phyloP scores from a whole-genome alignment of 1,140 invertebrate species.

The Lordiphosa stackelbergi region DNA sequence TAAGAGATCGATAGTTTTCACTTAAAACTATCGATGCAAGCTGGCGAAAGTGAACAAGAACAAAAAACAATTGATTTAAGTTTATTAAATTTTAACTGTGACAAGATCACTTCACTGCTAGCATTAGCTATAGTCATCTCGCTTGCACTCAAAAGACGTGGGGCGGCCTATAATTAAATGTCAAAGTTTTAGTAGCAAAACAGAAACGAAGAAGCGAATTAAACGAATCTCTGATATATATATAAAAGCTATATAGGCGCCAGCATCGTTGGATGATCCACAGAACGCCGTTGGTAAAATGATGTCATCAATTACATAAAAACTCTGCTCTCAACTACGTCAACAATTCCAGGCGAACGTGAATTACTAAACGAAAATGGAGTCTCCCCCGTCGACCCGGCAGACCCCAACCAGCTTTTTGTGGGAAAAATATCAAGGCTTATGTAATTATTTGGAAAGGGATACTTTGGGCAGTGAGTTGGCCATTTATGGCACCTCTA shows the following conservation, averaged over 20 bases:
- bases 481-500: conserved; percentile 62
- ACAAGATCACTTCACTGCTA: conserved; percentile 21
- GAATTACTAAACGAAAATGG: conserved; percentile 48
- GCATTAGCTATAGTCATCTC: conserved; percentile 17
- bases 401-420: conserved; percentile 20
- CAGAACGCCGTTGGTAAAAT: conserved; percentile 38
- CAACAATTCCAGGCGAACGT: conserved; percentile 47
- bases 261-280: conserved; percentile 31
- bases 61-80: too few relatives aligned
- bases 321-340: conserved; percentile 21
- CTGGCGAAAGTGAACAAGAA: too few relatives aligned
- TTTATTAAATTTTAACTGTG: too few relatives aligned
- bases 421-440: conserved; percentile 56
- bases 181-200: conserved; percentile 50
- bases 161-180: conserved; percentile 25
- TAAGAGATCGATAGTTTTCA: too few relatives aligned
- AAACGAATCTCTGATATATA: conserved; percentile 15
- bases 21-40: too few relatives aligned
- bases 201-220: conserved; percentile 32
- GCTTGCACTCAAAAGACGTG: conserved; percentile 28
- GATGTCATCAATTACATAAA: conserved; percentile 54
- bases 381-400: conserved; percentile 5
- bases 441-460: conserved; percentile 73
- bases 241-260: conserved; percentile 28
- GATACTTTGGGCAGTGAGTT: conserved; percentile 65